phyloP scores from a whole-genome alignment of 2,888 invertebrate species.

The Cordilura impudica region DNA sequence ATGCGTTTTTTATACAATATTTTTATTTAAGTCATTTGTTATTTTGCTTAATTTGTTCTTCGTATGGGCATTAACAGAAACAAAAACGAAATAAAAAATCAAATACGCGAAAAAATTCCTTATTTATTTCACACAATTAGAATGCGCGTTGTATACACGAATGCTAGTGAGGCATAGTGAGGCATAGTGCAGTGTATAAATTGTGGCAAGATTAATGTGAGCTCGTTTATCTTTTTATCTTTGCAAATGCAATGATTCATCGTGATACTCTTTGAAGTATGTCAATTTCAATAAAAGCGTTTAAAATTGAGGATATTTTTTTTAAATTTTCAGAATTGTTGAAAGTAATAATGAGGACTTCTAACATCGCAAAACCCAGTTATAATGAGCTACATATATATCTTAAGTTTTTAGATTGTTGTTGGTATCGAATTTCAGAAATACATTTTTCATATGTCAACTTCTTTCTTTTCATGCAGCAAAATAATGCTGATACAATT shows the following conservation, averaged over 20 bases:
- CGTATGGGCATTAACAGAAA: slow-evolving; percentile 8
- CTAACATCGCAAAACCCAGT: too few species aligned
- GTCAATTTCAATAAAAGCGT: neutral
- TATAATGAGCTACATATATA: too few species aligned
- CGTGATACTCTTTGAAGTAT: neutral
- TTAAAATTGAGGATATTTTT: too few species aligned
- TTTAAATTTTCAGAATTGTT: too few species aligned
- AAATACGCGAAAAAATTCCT: slow-evolving; percentile 7
- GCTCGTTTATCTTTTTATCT: slow-evolving; percentile 44
- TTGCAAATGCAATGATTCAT: slow-evolving; percentile 11
- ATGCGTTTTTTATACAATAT: neutral
- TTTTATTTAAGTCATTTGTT: slow-evolving; percentile 27
- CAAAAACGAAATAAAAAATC: too few species aligned
- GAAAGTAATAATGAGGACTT: too few species aligned
- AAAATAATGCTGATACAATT: too few species aligned
- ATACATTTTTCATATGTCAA: too few species aligned
- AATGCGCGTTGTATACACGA: slow-evolving; percentile 31
- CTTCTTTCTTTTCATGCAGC: too few species aligned
- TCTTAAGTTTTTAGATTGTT: too few species aligned
- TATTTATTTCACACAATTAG: slow-evolving; percentile 58
- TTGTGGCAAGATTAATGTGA: slow-evolving; percentile 33
- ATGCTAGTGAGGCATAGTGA: neutral
- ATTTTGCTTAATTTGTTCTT: slow-evolving; percentile 39
- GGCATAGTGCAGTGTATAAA: neutral
- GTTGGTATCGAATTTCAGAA: too few species aligned